Evolutionary conservation across 1,140 invertebrate genomes (phyloP).

Genomic region (Propsilocerus akamusi): DNA sequence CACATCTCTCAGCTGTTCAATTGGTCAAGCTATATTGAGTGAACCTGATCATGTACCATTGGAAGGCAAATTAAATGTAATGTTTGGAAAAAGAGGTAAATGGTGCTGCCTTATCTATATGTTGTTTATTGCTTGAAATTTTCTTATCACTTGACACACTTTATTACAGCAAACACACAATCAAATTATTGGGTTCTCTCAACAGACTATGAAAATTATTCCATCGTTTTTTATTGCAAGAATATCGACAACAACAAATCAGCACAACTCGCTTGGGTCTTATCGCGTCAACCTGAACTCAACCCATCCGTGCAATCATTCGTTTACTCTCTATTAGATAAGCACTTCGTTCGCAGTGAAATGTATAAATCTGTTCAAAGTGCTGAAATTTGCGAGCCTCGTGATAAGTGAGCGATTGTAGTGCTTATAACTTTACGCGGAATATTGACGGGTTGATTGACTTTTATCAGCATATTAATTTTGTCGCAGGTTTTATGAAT

Average conservation of each 20-base stretch:
- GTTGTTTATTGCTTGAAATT: not conserved
- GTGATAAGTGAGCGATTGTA: no score
- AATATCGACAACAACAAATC: not conserved
- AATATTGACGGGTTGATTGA: no score
- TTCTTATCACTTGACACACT: not conserved
- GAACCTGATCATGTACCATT: not conserved
- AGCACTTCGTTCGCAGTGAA: not conserved
- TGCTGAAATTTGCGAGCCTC: not conserved
- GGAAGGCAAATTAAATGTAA: not conserved
- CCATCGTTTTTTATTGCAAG: not conserved
- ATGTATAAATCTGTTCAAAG: not conserved
- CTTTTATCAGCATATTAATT: no score
- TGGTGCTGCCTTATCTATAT: not conserved
- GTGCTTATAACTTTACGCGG: no score
- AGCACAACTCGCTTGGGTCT: not conserved
- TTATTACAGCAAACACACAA: not conserved
- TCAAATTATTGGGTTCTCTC: not conserved
- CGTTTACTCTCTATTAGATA: not conserved
- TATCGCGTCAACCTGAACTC: not conserved
- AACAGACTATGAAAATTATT: not conserved
- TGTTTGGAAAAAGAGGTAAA: not conserved
- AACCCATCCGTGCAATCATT: not conserved
- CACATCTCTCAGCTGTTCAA: not conserved
- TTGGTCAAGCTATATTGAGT: not conserved
- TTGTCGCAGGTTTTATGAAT: no score